Evolutionary conservation across 2,797 vertebrate species (phyloP).

Genomic region (Mormyrus proboscirostris): DNA sequence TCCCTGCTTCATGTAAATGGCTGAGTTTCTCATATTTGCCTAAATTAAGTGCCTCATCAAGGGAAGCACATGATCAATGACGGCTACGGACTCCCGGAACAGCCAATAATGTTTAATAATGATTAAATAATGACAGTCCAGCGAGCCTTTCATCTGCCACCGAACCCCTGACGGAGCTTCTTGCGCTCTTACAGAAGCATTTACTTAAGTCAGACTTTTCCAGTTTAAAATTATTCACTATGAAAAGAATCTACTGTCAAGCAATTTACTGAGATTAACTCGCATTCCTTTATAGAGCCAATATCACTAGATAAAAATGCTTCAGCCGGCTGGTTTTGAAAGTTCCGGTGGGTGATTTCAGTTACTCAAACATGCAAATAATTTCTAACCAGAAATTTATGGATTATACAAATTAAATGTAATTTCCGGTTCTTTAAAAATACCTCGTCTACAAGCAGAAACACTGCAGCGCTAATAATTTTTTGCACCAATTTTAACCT

Average conservation of each 20-base stretch:
- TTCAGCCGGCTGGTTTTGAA: background rate
- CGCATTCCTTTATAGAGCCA: background rate
- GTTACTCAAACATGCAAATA: slow-evolving; percentile 3
- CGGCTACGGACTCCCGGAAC: background rate
- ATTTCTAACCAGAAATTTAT: background rate
- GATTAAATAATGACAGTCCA: background rate
- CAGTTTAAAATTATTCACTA: background rate
- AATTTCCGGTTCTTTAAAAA: background rate
- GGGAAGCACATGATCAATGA: background rate
- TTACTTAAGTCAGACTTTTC: background rate
- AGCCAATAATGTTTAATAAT: background rate
- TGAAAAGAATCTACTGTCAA: background rate
- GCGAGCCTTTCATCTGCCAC: background rate
- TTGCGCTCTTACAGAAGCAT: background rate
- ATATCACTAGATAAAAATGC: background rate
- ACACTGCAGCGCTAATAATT: background rate
- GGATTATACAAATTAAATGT: background rate
- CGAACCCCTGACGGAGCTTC: background rate
- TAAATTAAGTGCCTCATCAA: background rate
- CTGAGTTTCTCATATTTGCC: background rate
- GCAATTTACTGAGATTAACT: background rate
- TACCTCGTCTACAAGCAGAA: background rate
- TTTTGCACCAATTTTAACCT: background rate
- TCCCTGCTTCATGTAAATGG: background rate
- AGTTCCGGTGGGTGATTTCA: slow-evolving; percentile 1